Percentiles rank a stretch among this genome's conserved stretches.
Evolutionary conservation across 23 tunicate genomes (phyloP).

Genomic region (Pegea sp.): DNA sequence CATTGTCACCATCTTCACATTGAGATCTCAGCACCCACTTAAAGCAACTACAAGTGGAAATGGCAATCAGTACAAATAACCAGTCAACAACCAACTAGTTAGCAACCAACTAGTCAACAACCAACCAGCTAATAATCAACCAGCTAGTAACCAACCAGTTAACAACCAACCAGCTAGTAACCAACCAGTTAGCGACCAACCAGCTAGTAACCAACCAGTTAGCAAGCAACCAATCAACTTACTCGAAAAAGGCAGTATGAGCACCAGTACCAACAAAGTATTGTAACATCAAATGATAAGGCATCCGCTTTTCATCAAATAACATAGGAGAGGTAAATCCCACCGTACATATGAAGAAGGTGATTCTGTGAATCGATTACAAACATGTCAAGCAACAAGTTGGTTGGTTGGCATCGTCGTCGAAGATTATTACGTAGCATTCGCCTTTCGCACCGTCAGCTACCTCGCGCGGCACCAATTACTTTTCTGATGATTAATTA

Average conservation of each 20-base stretch:
- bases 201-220: neutral
- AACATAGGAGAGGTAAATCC: constrained; percentile 87
- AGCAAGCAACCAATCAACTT: constrained; percentile 1
- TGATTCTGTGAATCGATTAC: constrained; percentile 50
- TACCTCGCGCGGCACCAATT: no score
- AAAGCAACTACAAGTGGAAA: constrained; percentile 19
- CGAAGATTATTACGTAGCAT: no score
- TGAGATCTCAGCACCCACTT: constrained; percentile 65
- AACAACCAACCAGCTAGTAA: neutral
- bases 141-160: neutral
- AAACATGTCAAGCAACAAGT: no score
- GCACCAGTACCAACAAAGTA: constrained; percentile 74
- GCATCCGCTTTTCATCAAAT: constrained; percentile 73
- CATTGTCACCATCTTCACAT: constrained; percentile 8
- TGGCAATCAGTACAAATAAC: neutral
- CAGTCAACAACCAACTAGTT: neutral
- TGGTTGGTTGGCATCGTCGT: no score
- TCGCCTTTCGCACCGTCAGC: no score
- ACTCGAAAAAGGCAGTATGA: constrained; percentile 58
- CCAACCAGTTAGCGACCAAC: neutral
- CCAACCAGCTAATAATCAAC: neutral
- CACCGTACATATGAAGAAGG: constrained; percentile 75
- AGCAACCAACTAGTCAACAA: neutral
- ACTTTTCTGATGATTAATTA: no score
- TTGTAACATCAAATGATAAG: constrained; percentile 90